Conservation (phyloP, 2,113 vertebrate genomes). For the Macquaria ambigua region DNA sequence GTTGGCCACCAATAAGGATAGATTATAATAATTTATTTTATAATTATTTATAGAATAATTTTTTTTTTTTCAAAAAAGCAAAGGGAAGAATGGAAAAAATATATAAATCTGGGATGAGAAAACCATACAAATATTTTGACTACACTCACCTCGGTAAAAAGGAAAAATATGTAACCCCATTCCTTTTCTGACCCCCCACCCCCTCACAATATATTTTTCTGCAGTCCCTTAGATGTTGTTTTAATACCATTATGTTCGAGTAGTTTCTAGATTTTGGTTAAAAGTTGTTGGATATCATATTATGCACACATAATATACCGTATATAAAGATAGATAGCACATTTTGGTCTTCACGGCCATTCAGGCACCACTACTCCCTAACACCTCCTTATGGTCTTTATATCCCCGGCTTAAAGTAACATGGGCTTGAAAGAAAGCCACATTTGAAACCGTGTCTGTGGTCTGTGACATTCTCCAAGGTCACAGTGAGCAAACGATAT, state of each 20-base stretch:
- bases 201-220: background rate
- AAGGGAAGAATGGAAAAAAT: background rate
- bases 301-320: background rate
- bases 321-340: background rate
- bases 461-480: conserved; percentile 52
- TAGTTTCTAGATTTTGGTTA: background rate
- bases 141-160: background rate
- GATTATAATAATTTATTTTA: no score
- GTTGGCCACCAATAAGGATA: background rate
- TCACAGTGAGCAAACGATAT: conserved; percentile 32
- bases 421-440: conserved; percentile 1
- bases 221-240: background rate
- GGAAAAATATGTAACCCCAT: no score
- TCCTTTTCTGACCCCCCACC: background rate
- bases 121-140: background rate
- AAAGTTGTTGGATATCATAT: background rate
- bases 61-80: background rate
- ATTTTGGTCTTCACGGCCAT: background rate
- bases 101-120: background rate
- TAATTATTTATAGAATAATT: no score
- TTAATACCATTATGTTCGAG: background rate
- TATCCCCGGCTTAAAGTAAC: background rate
- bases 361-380: background rate
- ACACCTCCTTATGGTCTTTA: conserved; percentile 1
- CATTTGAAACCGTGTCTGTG: conserved; percentile 28